A percentile compares a stretch with the other conserved stretches of the same genome.
phyloP scores from a whole-genome alignment of 1,140 invertebrate genomes.

The Trachymyrmex septentrionalis region DNA sequence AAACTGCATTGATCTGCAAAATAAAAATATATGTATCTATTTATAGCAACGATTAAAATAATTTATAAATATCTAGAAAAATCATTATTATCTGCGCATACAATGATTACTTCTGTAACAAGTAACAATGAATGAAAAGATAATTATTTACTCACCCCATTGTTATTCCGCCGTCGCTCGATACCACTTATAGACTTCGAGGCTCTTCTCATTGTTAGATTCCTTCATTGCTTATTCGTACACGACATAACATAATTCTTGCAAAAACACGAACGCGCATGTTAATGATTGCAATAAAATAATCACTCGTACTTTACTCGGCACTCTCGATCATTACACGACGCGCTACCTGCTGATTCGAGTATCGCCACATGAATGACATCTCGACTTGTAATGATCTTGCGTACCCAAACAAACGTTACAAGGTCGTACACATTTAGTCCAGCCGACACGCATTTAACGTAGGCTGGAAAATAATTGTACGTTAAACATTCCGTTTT shows the following conservation, averaged over 20 bases:
- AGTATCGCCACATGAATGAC: background rate
- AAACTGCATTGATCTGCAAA: background rate
- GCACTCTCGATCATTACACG: background rate
- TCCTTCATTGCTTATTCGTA: background rate
- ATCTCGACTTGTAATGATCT: background rate
- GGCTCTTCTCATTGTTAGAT: background rate
- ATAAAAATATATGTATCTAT: background rate
- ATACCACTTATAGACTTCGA: background rate
- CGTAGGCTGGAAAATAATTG: background rate
- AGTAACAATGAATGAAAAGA: background rate
- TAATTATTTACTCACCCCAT: background rate
- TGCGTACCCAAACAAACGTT: background rate
- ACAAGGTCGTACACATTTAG: background rate
- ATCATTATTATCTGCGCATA: background rate
- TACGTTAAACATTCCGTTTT: background rate
- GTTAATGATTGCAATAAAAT: constrained; percentile 18
- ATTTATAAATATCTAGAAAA: background rate
- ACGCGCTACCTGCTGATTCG: background rate
- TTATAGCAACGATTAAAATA: background rate
- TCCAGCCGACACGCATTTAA: background rate
- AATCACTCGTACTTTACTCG: background rate
- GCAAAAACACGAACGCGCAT: background rate
- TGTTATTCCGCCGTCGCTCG: background rate
- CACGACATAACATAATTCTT: background rate
- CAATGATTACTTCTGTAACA: background rate